Percentiles rank a stretch among this genome's conserved stretches.
Conservation (phyloP, 2,113 vertebrate species). For the Dicaeum eximium region DNA sequence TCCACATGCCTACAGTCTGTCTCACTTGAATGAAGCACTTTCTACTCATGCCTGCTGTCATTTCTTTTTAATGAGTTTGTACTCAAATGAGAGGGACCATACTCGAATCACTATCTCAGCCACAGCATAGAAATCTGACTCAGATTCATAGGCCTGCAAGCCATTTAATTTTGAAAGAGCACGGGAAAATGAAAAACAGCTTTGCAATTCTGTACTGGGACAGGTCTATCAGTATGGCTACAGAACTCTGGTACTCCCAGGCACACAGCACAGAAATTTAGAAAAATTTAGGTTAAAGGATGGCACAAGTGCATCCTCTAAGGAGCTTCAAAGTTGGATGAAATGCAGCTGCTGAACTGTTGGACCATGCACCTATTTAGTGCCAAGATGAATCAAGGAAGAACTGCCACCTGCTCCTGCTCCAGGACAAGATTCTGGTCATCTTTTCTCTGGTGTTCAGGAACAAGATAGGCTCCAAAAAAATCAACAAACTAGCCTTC, state of each 20-base stretch:
- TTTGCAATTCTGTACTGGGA: neutral
- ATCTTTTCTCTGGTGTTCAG: neutral
- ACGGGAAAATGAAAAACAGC: neutral
- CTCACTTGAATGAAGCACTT: neutral
- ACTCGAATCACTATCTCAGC: neutral
- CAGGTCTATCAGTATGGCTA: neutral
- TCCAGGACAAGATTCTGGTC: neutral
- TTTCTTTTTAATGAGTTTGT: neutral
- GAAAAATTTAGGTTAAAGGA: neutral
- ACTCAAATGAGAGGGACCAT: neutral
- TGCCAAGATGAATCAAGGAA: neutral
- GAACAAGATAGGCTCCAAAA: neutral
- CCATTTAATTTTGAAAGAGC: slow-evolving; percentile 1
- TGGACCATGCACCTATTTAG: neutral
- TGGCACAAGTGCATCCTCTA: neutral
- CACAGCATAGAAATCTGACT: neutral
- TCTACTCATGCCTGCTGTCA: neutral
- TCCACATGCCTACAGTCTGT: neutral
- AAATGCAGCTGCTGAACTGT: neutral
- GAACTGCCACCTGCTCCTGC: neutral
- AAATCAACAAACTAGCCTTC: neutral
- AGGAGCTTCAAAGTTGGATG: neutral
- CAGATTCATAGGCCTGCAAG: neutral
- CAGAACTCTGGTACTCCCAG: neutral
- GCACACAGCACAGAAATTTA: neutral